Evolutionary conservation across 2,888 invertebrate genomes (phyloP), one percentile per base, ranked within the genome.

Genomic region (Chouioia cunea): DNA sequence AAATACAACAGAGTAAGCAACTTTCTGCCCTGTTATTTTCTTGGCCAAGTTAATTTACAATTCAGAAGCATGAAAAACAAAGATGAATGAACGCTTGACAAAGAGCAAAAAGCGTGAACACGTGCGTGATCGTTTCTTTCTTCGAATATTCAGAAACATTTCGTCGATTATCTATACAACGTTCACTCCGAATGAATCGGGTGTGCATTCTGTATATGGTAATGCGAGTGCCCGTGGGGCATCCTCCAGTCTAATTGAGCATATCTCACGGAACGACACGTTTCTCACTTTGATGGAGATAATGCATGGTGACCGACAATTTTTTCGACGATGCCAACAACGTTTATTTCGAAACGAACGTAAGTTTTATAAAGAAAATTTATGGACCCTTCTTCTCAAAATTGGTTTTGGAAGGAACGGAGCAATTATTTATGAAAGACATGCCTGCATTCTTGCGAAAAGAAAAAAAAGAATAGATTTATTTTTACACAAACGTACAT

Each of bases 251-350:
- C 67, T 74, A 72, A 72, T 70, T 54, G 74, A 62, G 74, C 76
- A 65, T 76, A 72, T 75, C 74, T 74, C 70, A 73, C 72, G 71
- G 76, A 74, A 75, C 73, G 77, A 76, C 22, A 52, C 22, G 52
- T 22, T 52, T 22, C 22, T 20, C 20, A 52, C 27, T 22, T 23
- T 57, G 27, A 36, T 44, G 57, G 20, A 44, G 43, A 52, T 36
- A 36, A 36, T 36, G 10, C 36, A 36, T 10, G 10, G 36, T 12
- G 36, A 36, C 36, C 36, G 36, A 3, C 36, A 36, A 36, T 36
- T 36, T 36, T 36, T 27, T 27, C 6, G n/a, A n/a, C n/a, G n/a
- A n/a, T n/a, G n/a, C n/a, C 6, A 4, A 4, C 27, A 6, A 6
- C 27, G 27, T 27, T 27, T 27, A 27, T 27, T 27, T 36, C 12